A percentile compares a stretch with the other conserved stretches of the same genome.
Conservation (phyloP, 2,797 vertebrate species). For the Liasis olivaceus region DNA sequence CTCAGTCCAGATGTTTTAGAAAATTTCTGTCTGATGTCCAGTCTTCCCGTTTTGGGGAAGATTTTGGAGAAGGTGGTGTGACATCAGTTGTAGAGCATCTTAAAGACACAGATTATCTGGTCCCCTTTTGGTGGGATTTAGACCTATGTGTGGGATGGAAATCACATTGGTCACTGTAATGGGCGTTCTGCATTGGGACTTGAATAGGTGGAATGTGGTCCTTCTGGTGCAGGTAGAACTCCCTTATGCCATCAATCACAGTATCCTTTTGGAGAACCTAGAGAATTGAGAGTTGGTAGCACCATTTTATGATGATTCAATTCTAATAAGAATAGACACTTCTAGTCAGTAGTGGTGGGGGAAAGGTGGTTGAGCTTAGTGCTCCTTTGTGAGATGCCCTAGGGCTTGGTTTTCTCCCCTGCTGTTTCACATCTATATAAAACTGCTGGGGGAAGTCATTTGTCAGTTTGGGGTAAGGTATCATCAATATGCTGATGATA, state of each 20-base stretch:
- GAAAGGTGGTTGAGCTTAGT: neutral
- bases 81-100: neutral
- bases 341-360: neutral
- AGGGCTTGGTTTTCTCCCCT: neutral
- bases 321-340: neutral
- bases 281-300: neutral
- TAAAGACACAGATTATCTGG: neutral
- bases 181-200: neutral
- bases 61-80: neutral
- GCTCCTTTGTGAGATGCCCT: neutral
- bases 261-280: neutral
- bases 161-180: neutral
- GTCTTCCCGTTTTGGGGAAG: neutral
- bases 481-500: neutral
- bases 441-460: neutral
- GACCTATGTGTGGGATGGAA: neutral
- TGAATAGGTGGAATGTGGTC: neutral
- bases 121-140: neutral
- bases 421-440: neutral
- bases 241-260: neutral
- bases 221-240: neutral
- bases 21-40: neutral
- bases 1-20: neutral
- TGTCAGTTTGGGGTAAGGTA: neutral
- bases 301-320: neutral